Percentiles rank a stretch among this genome's conserved stretches.
Evolutionary conservation across 64 coral and sea anemone genomes (phyloP).

Genomic region (Stichodactyla helianthus): DNA sequence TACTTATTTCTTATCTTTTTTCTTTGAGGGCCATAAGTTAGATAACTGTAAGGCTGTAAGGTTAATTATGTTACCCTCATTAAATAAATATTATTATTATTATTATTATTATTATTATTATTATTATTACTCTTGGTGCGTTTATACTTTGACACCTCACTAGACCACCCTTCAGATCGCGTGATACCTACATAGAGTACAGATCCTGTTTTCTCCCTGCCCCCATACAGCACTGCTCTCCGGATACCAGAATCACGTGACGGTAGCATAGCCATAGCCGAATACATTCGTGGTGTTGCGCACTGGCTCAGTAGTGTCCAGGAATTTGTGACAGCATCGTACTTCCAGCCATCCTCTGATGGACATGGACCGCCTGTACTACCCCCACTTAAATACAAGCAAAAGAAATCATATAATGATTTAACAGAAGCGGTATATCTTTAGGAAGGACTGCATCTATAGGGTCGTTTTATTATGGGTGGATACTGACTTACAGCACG

Average conservation of each 20-base stretch:
- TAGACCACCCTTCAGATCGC: background rate
- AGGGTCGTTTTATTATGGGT: no score
- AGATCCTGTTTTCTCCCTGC: constrained; percentile 57
- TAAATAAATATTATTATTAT: no score
- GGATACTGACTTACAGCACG: no score
- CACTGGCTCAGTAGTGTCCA: constrained; percentile 70
- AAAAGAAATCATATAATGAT: background rate
- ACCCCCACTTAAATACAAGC: constrained; percentile 58
- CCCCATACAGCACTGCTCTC: constrained; percentile 87
- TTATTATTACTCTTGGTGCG: background rate
- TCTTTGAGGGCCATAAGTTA: no score
- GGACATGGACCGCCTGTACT: constrained; percentile 82
- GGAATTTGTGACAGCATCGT: constrained; percentile 35
- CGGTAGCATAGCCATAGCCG: constrained; percentile 89
- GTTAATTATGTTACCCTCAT: no score
- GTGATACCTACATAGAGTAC: constrained; percentile 29
- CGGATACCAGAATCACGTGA: constrained; percentile 36
- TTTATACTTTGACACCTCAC: background rate
- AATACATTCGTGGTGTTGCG: constrained; percentile 65
- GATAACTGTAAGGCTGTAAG: no score
- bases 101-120: no score
- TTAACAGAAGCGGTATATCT: no score
- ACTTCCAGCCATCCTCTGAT: constrained; percentile 85
- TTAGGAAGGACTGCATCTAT: no score
- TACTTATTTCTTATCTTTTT: no score